These are phyloP conservation scores for Paratrypauchen microcephalus DNA, from an alignment of 2,797 vertebrate genomes.

Conservation along the genomic window DNA sequence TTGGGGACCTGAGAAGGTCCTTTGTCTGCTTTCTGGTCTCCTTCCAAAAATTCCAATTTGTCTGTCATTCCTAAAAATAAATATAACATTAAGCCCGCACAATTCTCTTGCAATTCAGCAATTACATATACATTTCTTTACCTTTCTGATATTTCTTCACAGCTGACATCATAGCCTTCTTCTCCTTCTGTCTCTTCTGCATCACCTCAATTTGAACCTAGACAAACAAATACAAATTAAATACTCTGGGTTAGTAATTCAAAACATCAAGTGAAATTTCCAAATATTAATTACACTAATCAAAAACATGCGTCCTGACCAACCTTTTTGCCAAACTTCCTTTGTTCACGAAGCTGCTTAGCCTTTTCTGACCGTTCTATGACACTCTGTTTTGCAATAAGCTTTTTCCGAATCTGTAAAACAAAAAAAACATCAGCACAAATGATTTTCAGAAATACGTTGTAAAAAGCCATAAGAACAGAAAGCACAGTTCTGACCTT, in stretches of 20 bases:
- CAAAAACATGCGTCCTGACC: slow-evolving; percentile 5
- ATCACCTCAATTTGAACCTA: slow-evolving; percentile 94
- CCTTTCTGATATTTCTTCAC: slow-evolving; percentile 99
- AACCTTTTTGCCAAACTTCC: slow-evolving; percentile 98
- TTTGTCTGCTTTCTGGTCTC: slow-evolving; percentile 78
- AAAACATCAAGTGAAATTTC: not conserved
- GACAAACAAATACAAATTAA: not conserved
- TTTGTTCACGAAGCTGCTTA: slow-evolving; percentile 91
- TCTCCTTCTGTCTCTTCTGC: slow-evolving; percentile 94
- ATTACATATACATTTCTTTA: slow-evolving; percentile 38
- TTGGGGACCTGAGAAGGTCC: slow-evolving; percentile 47
- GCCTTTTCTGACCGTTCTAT: slow-evolving; percentile 94
- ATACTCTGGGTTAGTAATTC: not conserved
- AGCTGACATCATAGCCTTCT: slow-evolving; percentile 90
- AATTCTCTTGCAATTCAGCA: not conserved
- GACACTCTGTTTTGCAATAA: slow-evolving; percentile 87
- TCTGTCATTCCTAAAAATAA: slow-evolving; percentile 87
- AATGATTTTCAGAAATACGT: not conserved
- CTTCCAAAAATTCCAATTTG: slow-evolving; percentile 95
- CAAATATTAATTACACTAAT: not conserved
- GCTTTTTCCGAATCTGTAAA: slow-evolving; percentile 88
- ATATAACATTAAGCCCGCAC: slow-evolving; percentile 8
- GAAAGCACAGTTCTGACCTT: slow-evolving; percentile 77
- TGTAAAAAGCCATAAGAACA: not conserved
- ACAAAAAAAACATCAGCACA: slow-evolving; percentile 9